Evolutionary conservation across 37 sponge, comb jelly and placozoan species (phyloP).

Genomic region (Eunapius fragilis): DNA sequence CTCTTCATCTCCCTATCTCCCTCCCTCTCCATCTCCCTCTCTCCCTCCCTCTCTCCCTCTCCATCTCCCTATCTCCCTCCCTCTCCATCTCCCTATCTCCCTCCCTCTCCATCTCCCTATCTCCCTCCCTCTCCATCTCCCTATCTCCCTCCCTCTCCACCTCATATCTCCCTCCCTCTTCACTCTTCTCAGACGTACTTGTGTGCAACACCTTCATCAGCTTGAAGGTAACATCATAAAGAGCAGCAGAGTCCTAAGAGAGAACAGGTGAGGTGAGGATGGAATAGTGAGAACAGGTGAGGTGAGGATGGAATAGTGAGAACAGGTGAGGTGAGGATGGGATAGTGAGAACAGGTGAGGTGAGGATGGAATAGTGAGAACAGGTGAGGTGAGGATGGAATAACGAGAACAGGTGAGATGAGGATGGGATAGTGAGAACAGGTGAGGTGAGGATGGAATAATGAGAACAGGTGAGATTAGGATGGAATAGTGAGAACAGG

Average conservation of each 20-base stretch:
- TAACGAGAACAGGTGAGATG: no score
- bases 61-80: background rate
- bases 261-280: background rate
- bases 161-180: background rate
- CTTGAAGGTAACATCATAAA: slow-evolving; percentile 81
- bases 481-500: no score
- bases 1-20: background rate
- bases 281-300: background rate
- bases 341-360: no score
- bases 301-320: background rate
- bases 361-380: no score
- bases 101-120: no score
- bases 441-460: no score
- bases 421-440: no score
- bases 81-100: no score
- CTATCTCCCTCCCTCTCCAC: background rate
- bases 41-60: background rate
- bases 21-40: background rate
- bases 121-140: no score
- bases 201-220: slow-evolving; percentile 86
- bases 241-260: slow-evolving; percentile 78
- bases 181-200: slow-evolving; percentile 24
- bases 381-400: no score
- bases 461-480: no score
- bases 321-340: no score